phyloP scores from a whole-genome alignment of 1,140 invertebrate species.

The Drosophila burlai region DNA sequence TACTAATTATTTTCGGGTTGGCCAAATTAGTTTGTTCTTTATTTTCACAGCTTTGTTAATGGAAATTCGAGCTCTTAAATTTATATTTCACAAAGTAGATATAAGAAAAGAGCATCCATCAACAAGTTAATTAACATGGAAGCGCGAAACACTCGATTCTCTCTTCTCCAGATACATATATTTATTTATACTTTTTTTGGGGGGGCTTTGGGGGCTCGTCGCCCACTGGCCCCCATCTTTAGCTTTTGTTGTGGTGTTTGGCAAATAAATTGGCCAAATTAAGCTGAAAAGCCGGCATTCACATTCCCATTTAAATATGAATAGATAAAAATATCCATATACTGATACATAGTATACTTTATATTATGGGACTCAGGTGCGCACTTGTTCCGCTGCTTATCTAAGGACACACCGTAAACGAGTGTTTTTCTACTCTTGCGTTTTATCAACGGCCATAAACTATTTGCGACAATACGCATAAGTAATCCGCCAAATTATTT shows the following conservation, averaged over 20 bases:
- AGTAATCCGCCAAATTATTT: conserved; percentile 30
- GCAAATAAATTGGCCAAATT: conserved; percentile 40
- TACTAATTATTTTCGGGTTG: not conserved
- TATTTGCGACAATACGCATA: conserved; percentile 35
- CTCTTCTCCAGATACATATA: conserved; percentile 21
- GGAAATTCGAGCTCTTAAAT: not conserved
- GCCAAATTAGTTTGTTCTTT: not conserved
- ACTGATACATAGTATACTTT: not conserved
- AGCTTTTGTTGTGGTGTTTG: conserved; percentile 12
- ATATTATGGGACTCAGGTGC: not conserved
- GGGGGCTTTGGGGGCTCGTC: conserved; percentile 50
- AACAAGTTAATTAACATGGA: conserved; percentile 23
- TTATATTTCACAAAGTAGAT: not conserved
- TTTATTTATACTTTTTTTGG: conserved; percentile 44
- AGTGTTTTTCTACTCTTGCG: conserved; percentile 22
- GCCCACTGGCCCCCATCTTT: not conserved
- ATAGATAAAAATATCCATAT: conserved; percentile 11
- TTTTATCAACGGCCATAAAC: conserved; percentile 51
- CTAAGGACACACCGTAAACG: conserved; percentile 17
- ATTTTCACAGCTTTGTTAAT: not conserved
- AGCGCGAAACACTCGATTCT: conserved; percentile 22
- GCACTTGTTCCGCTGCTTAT: conserved; percentile 23
- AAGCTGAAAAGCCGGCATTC: conserved; percentile 7
- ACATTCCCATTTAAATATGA: not conserved
- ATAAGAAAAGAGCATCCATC: conserved; percentile 4